Base-by-base conservation (phyloP, 2,113 vertebrate species). In the Forbesichthys papilliferus region DNA sequence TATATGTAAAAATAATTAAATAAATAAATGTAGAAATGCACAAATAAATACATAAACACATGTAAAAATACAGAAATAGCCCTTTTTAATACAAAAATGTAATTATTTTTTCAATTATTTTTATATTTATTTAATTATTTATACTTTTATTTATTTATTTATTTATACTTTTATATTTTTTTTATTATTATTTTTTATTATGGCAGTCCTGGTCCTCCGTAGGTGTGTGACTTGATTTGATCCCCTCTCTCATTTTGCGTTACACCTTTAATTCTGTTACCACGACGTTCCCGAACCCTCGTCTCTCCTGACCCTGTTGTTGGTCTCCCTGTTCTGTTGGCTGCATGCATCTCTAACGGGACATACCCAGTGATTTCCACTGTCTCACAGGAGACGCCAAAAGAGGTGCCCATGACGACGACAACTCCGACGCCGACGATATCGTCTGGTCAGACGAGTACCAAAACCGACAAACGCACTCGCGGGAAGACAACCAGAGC, bases 341-440 rank as follows among this genome's bases (percentile, higher is more conserved):
- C 81, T 85, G 86, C 82, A 73, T 90, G 84, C 84, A 75, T 87
- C 79, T 83, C 51, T 88, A 73, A 86, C 67, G 66, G 27, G 81
- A 90, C 74, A 88, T 84, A 77, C 82, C 82, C 83, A 89, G 91
- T 91, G 90, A 89, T 86, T 75, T 87, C 88, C 75, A 89, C 87
- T 93, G 89, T 92, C 87, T 88, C 82, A 84, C 91, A 94, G 92
- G 89, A 85, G 78, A 89, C 69, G 58, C 57, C 75, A 88, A 86
- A 73, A 85, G 12, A 34, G 12, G 53, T 12, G 79, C 71, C 53
- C 69, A 1, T 46, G 84, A 71, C 1, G 75, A 78, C 1, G 66
- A 68, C 33, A 42, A 69, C 8, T 10, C n/a, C 12, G 34, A 11
- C 1, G 75, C 77, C 1, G 54, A 58, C 27, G 54, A 69, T 12